Conservation (phyloP, 1,140 invertebrate species). For the Diachasma alloeum region DNA sequence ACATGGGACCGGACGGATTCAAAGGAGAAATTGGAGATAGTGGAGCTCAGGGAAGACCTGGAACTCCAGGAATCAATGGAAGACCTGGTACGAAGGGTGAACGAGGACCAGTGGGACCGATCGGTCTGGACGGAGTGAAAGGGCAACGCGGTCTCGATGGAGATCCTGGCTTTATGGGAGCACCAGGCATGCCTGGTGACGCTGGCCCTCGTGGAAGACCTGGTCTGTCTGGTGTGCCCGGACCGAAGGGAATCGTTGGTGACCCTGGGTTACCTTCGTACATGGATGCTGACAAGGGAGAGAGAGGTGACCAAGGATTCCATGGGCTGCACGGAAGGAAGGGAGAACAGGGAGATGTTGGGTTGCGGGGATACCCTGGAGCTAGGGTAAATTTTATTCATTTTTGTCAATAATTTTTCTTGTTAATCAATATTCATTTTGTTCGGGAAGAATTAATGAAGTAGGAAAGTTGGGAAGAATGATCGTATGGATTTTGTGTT, state of each 20-base stretch:
- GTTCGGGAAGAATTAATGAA: too few species aligned
- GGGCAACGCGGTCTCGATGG: slow-evolving; percentile 66
- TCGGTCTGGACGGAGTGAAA: slow-evolving; percentile 54
- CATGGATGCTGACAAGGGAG: slow-evolving; percentile 68
- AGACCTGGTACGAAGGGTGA: slow-evolving; percentile 60
- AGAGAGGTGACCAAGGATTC: slow-evolving; percentile 69
- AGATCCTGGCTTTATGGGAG: slow-evolving; percentile 67
- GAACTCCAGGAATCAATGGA: slow-evolving; percentile 58
- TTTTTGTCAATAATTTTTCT: not conserved
- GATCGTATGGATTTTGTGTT: not conserved
- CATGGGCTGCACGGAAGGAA: slow-evolving; percentile 63
- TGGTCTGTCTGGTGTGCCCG: slow-evolving; percentile 62
- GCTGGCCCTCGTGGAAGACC: slow-evolving; percentile 42
- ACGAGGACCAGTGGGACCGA: slow-evolving; percentile 54
- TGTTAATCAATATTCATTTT: too few species aligned
- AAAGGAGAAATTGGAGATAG: slow-evolving; percentile 59
- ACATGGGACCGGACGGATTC: slow-evolving; percentile 56
- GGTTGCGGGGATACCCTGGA: slow-evolving; percentile 66
- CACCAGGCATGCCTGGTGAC: slow-evolving; percentile 59
- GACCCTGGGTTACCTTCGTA: slow-evolving; percentile 69
- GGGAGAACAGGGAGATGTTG: slow-evolving; percentile 65
- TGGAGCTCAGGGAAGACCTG: slow-evolving; percentile 57
- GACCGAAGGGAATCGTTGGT: slow-evolving; percentile 72
- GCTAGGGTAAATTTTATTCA: slow-evolving; percentile 56
- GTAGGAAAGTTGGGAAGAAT: too few species aligned